Conservation (phyloP, 1,140 invertebrate species). For the Sminthurides bifidus region DNA sequence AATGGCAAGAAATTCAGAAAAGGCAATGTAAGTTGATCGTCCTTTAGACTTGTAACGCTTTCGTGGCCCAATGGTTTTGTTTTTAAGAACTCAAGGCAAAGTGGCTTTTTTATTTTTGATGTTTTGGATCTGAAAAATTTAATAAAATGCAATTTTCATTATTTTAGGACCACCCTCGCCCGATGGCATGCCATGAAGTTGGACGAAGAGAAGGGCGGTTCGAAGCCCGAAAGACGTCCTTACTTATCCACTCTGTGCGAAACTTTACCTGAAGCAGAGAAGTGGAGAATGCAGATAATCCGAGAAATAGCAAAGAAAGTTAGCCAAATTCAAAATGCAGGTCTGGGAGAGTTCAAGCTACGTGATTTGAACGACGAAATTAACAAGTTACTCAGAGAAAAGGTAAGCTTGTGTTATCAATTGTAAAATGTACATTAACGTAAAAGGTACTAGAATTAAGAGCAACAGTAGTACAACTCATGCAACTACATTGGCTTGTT, state of each 20-base stretch:
- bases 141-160: not conserved
- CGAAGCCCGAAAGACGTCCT: constrained; percentile 65
- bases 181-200: constrained; percentile 88
- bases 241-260: constrained; percentile 87
- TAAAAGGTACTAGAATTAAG: no score
- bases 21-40: constrained; percentile 23
- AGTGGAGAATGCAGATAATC: constrained; percentile 92
- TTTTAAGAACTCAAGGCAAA: not conserved
- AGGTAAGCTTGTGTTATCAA: constrained; percentile 34
- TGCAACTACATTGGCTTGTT: constrained; percentile 35
- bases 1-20: constrained; percentile 29
- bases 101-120: not conserved
- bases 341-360: constrained; percentile 94
- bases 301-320: constrained; percentile 96
- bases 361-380: constrained; percentile 99
- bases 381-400: constrained; percentile 90
- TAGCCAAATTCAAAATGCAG: constrained; percentile 98
- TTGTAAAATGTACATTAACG: not conserved
- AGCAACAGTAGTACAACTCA: not conserved
- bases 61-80: not conserved
- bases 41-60: not conserved
- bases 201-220: constrained; percentile 53
- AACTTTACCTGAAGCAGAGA: constrained; percentile 78
- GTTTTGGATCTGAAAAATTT: not conserved
- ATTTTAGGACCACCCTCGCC: constrained; percentile 78